phyloP scores from a whole-genome alignment of 2,797 vertebrate genomes.

The Anguilla obscura region DNA sequence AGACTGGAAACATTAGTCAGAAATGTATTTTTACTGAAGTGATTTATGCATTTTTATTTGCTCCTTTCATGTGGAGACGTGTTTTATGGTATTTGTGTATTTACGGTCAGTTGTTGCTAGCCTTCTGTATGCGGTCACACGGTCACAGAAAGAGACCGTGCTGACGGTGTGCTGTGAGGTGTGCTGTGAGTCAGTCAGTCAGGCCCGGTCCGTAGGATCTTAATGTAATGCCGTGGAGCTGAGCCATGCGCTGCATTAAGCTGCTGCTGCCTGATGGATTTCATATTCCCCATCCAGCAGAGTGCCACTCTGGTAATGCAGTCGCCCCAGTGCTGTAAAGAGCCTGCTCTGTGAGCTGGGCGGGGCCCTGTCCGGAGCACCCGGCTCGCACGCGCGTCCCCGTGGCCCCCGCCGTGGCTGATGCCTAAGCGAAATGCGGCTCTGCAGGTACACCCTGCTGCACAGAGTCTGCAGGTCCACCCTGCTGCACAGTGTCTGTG shows the following conservation, averaged over 20 bases:
- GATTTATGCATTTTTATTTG: background rate
- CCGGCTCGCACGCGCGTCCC: background rate
- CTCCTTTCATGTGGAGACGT: background rate
- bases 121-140: background rate
- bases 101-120: background rate
- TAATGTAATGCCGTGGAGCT: constrained; percentile 51
- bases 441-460: too few relatives aligned
- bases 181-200: constrained; percentile 27
- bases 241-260: constrained; percentile 52
- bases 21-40: background rate
- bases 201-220: constrained; percentile 46
- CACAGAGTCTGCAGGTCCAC: too few relatives aligned
- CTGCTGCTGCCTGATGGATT: constrained; percentile 46
- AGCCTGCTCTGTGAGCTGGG: background rate
- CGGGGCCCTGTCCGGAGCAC: background rate
- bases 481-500: too few relatives aligned
- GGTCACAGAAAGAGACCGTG: background rate
- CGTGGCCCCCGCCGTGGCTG: background rate
- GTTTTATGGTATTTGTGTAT: background rate
- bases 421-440: background rate
- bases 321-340: background rate
- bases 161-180: background rate
- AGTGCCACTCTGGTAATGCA: constrained; percentile 45
- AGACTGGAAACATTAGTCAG: background rate
- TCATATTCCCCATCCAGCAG: constrained; percentile 54